phyloP scores from a whole-genome alignment of 2,797 vertebrate genomes.

The Botia almorhae region DNA sequence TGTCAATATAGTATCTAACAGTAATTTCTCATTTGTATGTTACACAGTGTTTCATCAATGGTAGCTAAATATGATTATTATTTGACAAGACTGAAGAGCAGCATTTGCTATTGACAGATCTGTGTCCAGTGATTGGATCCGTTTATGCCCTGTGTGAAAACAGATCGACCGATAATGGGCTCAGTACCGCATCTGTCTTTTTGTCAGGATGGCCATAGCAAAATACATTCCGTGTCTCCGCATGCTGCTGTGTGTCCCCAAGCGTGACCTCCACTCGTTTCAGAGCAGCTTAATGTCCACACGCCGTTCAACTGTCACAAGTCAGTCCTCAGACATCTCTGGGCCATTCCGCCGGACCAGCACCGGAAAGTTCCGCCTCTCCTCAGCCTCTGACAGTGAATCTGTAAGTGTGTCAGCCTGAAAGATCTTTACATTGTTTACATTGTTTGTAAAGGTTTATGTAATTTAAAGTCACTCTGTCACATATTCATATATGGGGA shows the following conservation, averaged over 20 bases:
- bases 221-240: constrained; percentile 88
- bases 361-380: constrained; percentile 74
- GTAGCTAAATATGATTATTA: neutral
- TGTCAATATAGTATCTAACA: neutral
- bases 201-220: constrained; percentile 83
- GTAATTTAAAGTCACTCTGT: too few relatives aligned
- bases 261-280: constrained; percentile 73
- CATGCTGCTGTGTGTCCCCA: constrained; percentile 80
- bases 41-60: neutral
- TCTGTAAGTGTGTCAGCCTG: constrained; percentile 76
- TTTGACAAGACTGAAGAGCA: neutral
- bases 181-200: neutral
- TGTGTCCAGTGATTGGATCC: neutral
- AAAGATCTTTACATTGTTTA: neutral
- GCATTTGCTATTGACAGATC: neutral
- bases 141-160: constrained; percentile 1
- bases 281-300: constrained; percentile 86
- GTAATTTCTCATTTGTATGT: constrained; percentile 4
- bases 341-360: constrained; percentile 73
- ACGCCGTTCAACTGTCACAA: constrained; percentile 83
- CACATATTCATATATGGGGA: constrained; percentile 56
- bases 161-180: neutral
- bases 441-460: neutral
- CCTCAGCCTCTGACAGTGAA: constrained; percentile 88
- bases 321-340: constrained; percentile 83